Base-by-base conservation (phyloP, 2,113 vertebrate species). In the Xerus inauris region DNA sequence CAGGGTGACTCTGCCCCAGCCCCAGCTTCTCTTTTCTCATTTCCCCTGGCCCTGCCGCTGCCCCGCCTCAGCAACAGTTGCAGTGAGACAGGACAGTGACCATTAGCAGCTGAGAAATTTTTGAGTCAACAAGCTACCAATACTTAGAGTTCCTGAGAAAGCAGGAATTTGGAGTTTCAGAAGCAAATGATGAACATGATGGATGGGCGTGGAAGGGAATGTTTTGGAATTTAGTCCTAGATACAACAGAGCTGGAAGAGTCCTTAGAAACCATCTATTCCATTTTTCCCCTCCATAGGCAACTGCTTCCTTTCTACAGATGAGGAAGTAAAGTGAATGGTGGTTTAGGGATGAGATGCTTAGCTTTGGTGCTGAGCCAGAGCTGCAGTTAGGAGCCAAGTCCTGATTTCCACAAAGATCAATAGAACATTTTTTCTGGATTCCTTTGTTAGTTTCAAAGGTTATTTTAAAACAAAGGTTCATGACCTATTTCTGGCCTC, bases 261-360 rank as follows among this genome's bases (percentile, higher is more conserved):
- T 89, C 77, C 57, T 94, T 95, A 81, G 84, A 95, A 94, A 79
- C 80, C 72, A 73, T 87, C 71, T 89, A 91, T 59, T 88, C 67
- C 47, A 76, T 49, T 76, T 47, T 45, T 0, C 38, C 38, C 42
- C 62, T 16, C 5, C 45, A 14, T 47, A 83, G 69, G 54, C 59
- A 82, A 94, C 59, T 42, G 40, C 40, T 86, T 94, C 49, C 72
- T n/a, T 45, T 95, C 24, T 83, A 89, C 9, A 45, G 81, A 83
- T 54, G 42, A 93, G 95, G 82, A 92, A 96, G 80, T 62, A 20
- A 88, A 94, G 14, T 75, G 42, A 26, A 35, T 28, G 38, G 45
- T 26, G 12, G 20, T 80, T 59, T n/a, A 82, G 49, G 83, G 67
- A 75, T 24, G 30, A 85, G 49, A 20, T 28, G 64, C n/a, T 40